Evolutionary conservation across 2,113 vertebrate species (phyloP).

Genomic region (Zapornia atra): DNA sequence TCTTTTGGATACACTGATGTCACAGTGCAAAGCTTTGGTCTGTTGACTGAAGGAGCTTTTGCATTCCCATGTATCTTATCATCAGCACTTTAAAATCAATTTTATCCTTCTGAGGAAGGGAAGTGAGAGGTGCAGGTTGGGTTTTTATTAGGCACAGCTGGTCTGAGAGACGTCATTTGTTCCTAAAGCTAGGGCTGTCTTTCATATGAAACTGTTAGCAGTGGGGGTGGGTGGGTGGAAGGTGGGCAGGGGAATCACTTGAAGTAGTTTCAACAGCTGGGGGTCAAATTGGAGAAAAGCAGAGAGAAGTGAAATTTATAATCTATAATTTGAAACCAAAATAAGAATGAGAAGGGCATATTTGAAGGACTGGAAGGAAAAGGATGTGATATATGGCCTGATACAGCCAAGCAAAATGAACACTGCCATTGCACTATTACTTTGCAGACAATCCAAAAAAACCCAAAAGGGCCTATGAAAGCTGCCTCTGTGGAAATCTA

Average conservation of each 20-base stretch:
- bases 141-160: constrained; percentile 62
- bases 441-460: constrained; percentile 58
- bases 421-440: constrained; percentile 34
- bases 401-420: constrained; percentile 69
- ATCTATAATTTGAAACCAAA: constrained; percentile 74
- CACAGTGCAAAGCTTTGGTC: neutral
- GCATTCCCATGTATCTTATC: constrained; percentile 49
- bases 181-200: constrained; percentile 26
- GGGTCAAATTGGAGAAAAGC: constrained; percentile 64
- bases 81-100: neutral
- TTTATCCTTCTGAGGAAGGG: constrained; percentile 37
- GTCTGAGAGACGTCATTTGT: constrained; percentile 22
- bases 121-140: constrained; percentile 18
- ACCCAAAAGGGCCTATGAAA: constrained; percentile 50
- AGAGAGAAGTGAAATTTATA: constrained; percentile 64
- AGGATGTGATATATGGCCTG: constrained; percentile 49
- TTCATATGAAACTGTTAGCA: constrained; percentile 21
- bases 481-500: constrained; percentile 56
- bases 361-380: constrained; percentile 51
- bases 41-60: neutral
- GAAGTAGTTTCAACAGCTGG: constrained; percentile 54
- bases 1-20: constrained; percentile 1
- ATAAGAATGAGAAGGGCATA: constrained; percentile 44
- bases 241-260: constrained; percentile 19
- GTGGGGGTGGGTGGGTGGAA: neutral